Evolutionary conservation across 2,888 invertebrate species (phyloP), one percentile per base, ranked within the genome.

Genomic region (Eupithecia inturbata): DNA sequence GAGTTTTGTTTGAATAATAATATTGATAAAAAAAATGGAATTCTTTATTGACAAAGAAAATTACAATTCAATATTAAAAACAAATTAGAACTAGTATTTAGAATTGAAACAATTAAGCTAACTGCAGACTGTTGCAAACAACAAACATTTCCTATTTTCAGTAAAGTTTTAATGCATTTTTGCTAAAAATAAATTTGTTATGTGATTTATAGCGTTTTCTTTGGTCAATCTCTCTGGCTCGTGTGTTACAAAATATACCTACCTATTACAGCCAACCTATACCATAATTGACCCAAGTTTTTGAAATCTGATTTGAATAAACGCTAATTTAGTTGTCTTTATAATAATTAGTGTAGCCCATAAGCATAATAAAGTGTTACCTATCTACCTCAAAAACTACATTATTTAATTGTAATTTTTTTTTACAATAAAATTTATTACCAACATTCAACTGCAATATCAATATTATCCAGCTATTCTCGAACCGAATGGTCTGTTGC

Each of bases 381-480:
- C 6, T 6, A n/a, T 5, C 22, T 10, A 22, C 10, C 53, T 10
- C 10, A 10, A 49, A n/a, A 49, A 49, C n/a, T n/a, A 49, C 49
- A n/a, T n/a, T n/a, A n/a, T n/a, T n/a, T n/a, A n/a, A n/a, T n/a
- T n/a, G n/a, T n/a, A n/a, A n/a, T n/a, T n/a, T n/a, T n/a, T n/a
- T n/a, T n/a, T n/a, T n/a, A n/a, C n/a, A n/a, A n/a, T n/a, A n/a
- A n/a, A n/a, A n/a, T n/a, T n/a, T n/a, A n/a, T n/a, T n/a, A n/a
- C n/a, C 26, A 36, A 36, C 36, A 36, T 64, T 36, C 22, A 64
- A n/a, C 22, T 64, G 14, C 64, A 64, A 64, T 36, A 64, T 36
- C 19, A 36, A 64, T 36, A 64, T 64, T 64, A 64, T 12, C n/a
- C 31, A 31, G n/a, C n/a, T n/a, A n/a, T n/a, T n/a, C n/a, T n/a